Evolutionary conservation across 2,113 vertebrate genomes (phyloP), one percentile per base, ranked within the genome.

Genomic region (Erythrocercus mccallii): DNA sequence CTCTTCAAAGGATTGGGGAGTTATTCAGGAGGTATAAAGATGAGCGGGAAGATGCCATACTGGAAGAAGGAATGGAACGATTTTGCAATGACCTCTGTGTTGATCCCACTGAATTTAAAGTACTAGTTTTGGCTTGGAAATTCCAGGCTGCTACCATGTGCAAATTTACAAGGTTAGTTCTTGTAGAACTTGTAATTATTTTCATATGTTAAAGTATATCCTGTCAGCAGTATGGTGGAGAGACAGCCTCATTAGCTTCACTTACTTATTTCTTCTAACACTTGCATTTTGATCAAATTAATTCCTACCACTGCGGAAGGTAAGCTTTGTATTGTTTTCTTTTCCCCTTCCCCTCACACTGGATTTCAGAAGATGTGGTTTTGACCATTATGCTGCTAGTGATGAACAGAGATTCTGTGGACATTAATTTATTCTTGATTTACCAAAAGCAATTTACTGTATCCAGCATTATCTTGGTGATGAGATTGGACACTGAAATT

Each of bases 121-220:
- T 99, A 92, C 98, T 99, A 83, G 99, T 99, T 95, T 98, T 99
- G 93, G 99, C 99, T 88, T 99, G 99, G 99, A 99, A 99, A 98
- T 99, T 99, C 96, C 99, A 99, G 98, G 99, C 99, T 84, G 99
- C 99, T 91, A 99, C 99, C 92, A 99, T 99, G 99, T 99, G 99
- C 99, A 99, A 99, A 98, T 99, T 99, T 98, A 99, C 99, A 97
- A 99, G 99, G 99, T 99, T 96, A 98, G 98, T 98, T 93, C 88
- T 91, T 80, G 89, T 65, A 70, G 84, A 95, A 92, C 88, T 96
- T 94, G 92, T 92, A 86, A 88, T 93, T 96, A 92, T 96, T 96
- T 96, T 92, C 91, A 30, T 96, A 90, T 81, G 80, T 94, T 95
- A 86, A 92, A 69, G 77, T 92, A 23, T 96, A 92, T 90, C 79